A percentile compares a stretch with the other conserved stretches of the same genome.
These are phyloP conservation scores for Drosophila funebris DNA, from an alignment of 1,140 invertebrate species.

Conservation along the genomic window DNA sequence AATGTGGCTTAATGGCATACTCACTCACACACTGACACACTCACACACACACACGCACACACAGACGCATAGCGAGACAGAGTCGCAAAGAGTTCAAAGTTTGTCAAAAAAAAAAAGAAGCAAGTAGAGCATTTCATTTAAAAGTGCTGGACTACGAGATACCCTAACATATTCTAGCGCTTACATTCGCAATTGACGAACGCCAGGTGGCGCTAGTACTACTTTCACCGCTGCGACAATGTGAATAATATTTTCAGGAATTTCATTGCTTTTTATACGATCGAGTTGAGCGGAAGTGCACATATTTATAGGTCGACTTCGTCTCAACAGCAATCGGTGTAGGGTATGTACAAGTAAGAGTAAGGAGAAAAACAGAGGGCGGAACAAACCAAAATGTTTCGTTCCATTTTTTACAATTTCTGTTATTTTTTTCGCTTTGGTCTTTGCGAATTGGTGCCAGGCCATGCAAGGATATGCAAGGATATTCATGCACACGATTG, in stretches of 20 bases:
- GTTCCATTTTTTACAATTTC: conserved; percentile 50
- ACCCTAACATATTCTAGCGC: neutral
- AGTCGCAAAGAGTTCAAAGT: conserved; percentile 62
- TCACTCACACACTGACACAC: conserved; percentile 26
- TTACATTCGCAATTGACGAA: too few relatives aligned
- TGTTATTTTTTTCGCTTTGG: conserved; percentile 16
- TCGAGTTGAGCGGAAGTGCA: too few relatives aligned
- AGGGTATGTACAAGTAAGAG: neutral
- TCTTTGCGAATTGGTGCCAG: conserved; percentile 57
- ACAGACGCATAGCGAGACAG: conserved; percentile 8
- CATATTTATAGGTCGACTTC: too few relatives aligned
- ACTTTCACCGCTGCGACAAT: too few relatives aligned
- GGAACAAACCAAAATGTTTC: conserved; percentile 23
- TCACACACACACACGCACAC: neutral
- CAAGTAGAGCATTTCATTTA: neutral
- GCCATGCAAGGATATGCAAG: conserved; percentile 46
- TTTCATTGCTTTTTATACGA: too few relatives aligned
- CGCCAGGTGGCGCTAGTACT: too few relatives aligned
- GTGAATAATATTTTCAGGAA: too few relatives aligned
- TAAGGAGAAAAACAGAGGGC: neutral
- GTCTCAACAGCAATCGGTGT: too few relatives aligned
- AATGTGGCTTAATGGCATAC: conserved; percentile 66
- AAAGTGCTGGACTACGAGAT: neutral
- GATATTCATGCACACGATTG: conserved; percentile 47
- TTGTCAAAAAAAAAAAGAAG: conserved; percentile 54